Percentiles rank a stretch among this genome's conserved stretches.
phyloP scores from a whole-genome alignment of 37 sponge, comb jelly and placozoan genomes.

The Oopsacas minuta region DNA sequence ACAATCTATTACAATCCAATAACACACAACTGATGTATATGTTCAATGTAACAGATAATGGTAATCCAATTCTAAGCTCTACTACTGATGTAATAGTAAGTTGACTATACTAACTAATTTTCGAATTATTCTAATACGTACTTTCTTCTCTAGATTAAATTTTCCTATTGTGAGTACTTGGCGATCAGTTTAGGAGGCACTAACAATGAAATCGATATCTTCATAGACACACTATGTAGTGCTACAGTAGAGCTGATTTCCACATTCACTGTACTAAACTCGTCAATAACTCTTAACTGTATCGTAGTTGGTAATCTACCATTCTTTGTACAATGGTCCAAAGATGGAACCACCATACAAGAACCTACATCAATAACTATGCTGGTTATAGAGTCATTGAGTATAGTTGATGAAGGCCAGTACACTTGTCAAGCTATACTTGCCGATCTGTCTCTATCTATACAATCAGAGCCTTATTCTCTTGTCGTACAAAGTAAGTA shows the following conservation, averaged over 20 bases:
- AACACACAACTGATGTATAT: not conserved
- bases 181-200: not conserved
- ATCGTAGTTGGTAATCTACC: not conserved
- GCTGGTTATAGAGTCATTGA: not conserved
- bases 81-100: not conserved
- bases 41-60: not conserved
- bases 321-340: not conserved
- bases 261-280: not conserved
- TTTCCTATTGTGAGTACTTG: not conserved
- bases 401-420: not conserved
- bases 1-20: not conserved
- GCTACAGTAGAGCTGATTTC: not conserved
- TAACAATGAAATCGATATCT: not conserved
- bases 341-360: not conserved
- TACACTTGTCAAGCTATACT: not conserved
- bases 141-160: not conserved
- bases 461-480: not conserved
- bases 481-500: not conserved
- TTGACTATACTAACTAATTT: conserved; percentile 6
- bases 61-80: not conserved
- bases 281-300: not conserved
- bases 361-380: not conserved
- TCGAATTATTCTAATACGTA: not conserved
- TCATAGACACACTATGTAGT: not conserved
- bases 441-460: not conserved